Evolutionary conservation across 2,888 invertebrate genomes (phyloP).

Genomic region (Brenthis ino): DNA sequence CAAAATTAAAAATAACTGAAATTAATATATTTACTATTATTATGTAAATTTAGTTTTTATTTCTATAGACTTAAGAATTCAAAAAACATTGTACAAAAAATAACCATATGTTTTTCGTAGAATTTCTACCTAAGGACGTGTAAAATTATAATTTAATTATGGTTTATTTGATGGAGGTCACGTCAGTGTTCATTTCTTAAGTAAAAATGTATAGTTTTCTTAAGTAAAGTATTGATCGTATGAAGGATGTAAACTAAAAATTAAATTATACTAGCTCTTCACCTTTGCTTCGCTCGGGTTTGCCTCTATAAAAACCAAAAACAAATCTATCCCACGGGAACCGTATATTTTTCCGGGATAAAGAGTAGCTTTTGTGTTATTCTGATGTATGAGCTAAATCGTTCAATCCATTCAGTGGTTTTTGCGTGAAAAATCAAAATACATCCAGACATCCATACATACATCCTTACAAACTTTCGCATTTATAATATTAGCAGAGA

Average conservation of each 20-base stretch:
- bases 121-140: slow-evolving; percentile 42
- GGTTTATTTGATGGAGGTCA: not conserved
- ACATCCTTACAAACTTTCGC: too few relatives aligned
- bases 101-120: slow-evolving; percentile 56
- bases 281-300: too few relatives aligned
- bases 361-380: too few relatives aligned
- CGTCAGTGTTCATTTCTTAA: not conserved
- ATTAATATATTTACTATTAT: not conserved
- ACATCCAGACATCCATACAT: too few relatives aligned
- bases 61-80: slow-evolving; percentile 6
- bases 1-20: slow-evolving; percentile 6
- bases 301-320: too few relatives aligned
- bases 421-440: too few relatives aligned
- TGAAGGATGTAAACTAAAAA: not conserved
- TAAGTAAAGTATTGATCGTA: not conserved
- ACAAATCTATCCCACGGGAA: too few relatives aligned
- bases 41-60: slow-evolving; percentile 12
- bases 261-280: too few relatives aligned
- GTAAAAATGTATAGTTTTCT: not conserved
- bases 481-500: too few relatives aligned
- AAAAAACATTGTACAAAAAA: not conserved
- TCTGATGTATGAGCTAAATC: too few relatives aligned
- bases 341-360: too few relatives aligned
- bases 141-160: slow-evolving; percentile 22
- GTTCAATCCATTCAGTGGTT: too few relatives aligned